phyloP scores from a whole-genome alignment of 2,113 vertebrate species.

The Narcine bancroftii region DNA sequence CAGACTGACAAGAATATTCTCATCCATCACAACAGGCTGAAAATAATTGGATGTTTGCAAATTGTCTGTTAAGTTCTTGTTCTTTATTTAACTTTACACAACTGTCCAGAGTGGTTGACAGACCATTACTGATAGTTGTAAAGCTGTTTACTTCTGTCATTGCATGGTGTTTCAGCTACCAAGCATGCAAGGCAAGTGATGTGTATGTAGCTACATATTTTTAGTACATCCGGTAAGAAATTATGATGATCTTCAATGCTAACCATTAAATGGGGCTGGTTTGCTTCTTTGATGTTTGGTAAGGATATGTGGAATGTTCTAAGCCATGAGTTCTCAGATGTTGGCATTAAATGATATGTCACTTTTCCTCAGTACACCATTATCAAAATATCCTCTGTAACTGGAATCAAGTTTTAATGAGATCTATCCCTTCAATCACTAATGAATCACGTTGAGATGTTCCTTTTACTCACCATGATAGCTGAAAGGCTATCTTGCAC shows the following conservation, averaged over 20 bases:
- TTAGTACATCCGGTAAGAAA: not conserved
- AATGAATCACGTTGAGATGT: not conserved
- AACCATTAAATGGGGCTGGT: not conserved
- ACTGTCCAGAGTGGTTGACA: no score
- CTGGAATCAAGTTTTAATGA: not conserved
- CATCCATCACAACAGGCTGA: not conserved
- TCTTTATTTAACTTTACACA: not conserved
- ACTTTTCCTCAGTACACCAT: not conserved
- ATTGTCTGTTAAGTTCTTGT: not conserved
- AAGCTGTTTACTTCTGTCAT: not conserved
- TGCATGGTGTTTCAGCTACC: not conserved
- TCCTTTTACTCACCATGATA: not conserved
- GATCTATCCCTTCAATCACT: not conserved
- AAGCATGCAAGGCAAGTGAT: not conserved
- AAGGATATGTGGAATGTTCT: not conserved
- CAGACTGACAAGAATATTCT: not conserved
- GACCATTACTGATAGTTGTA: not conserved
- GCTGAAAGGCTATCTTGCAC: not conserved
- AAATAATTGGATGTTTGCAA: not conserved
- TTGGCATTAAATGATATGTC: not conserved
- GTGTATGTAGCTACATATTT: not conserved
- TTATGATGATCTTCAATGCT: not conserved
- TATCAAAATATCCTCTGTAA: not conserved
- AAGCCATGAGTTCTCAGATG: no score
- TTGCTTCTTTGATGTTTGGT: not conserved